A percentile compares a stretch with the other conserved stretches of the same genome.
These are phyloP conservation scores for Thalassaphorura encarpata DNA, from an alignment of 1,140 invertebrate species.

Conservation along the genomic window DNA sequence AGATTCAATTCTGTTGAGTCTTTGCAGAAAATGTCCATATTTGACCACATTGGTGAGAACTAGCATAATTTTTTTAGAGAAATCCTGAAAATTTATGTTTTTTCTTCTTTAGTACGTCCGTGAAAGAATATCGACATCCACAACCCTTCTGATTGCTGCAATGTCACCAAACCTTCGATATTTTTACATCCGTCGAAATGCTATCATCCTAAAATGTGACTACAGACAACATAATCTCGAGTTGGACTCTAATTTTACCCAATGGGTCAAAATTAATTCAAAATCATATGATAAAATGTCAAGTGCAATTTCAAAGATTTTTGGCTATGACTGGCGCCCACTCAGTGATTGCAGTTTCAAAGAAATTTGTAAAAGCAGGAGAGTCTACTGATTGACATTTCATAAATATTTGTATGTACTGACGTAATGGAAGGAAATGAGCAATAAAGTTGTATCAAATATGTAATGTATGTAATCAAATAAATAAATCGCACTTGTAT, in stretches of 20 bases:
- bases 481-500: too few species aligned
- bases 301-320: conserved; percentile 54
- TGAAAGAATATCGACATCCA: conserved; percentile 68
- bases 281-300: conserved; percentile 54
- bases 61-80: not conserved
- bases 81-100: conserved; percentile 2
- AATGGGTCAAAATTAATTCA: conserved; percentile 37
- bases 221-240: conserved; percentile 50
- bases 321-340: conserved; percentile 59
- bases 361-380: conserved; percentile 9
- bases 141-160: conserved; percentile 59
- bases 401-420: not conserved
- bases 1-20: conserved; percentile 51
- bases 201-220: conserved; percentile 56
- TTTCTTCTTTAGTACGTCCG: conserved; percentile 51
- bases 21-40: conserved; percentile 50
- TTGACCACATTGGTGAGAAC: conserved; percentile 50
- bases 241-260: conserved; percentile 20
- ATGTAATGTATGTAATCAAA: too few species aligned
- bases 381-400: conserved; percentile 17
- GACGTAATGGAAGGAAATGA: not conserved
- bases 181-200: conserved; percentile 61
- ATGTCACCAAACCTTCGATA: conserved; percentile 52
- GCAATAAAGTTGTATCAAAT: too few species aligned
- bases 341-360: conserved; percentile 61